phyloP scores from a whole-genome alignment of 2,797 vertebrate species.

The Galagoides demidoff region DNA sequence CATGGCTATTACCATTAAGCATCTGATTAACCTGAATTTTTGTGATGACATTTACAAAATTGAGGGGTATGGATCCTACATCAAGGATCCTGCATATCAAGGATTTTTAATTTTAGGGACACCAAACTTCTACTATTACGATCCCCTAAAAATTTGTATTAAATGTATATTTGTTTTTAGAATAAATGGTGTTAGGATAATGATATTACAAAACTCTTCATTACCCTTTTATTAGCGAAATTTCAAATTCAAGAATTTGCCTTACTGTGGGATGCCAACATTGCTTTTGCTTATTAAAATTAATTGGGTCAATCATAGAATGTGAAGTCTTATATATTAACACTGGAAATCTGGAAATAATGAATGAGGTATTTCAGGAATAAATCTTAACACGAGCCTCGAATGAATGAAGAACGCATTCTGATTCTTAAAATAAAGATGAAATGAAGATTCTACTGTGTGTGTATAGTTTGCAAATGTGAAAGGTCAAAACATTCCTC shows the following conservation, averaged over 20 bases:
- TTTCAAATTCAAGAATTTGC: conserved; percentile 15
- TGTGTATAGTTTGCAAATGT: not conserved
- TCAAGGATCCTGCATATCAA: not conserved
- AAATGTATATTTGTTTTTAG: not conserved
- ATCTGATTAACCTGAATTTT: not conserved
- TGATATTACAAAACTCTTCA: not conserved
- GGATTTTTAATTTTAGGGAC: conserved; percentile 47
- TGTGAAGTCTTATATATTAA: not conserved
- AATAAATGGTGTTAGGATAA: not conserved
- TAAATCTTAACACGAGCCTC: not conserved
- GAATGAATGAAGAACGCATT: not conserved
- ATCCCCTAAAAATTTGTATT: not conserved
- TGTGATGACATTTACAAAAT: conserved; percentile 18
- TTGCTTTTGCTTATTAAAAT: not conserved
- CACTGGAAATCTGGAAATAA: not conserved
- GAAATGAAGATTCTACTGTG: not conserved
- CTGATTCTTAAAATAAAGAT: not conserved
- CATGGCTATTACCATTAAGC: conserved; percentile 11
- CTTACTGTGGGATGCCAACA: not conserved
- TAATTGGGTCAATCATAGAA: not conserved
- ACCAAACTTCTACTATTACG: not conserved
- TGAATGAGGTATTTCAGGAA: not conserved
- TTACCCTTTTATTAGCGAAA: not conserved
- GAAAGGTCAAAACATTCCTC: not conserved
- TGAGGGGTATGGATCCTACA: not conserved